These are phyloP conservation scores for Spodoptera picta DNA, from an alignment of 2,888 invertebrate genomes.

Conservation along the genomic window DNA sequence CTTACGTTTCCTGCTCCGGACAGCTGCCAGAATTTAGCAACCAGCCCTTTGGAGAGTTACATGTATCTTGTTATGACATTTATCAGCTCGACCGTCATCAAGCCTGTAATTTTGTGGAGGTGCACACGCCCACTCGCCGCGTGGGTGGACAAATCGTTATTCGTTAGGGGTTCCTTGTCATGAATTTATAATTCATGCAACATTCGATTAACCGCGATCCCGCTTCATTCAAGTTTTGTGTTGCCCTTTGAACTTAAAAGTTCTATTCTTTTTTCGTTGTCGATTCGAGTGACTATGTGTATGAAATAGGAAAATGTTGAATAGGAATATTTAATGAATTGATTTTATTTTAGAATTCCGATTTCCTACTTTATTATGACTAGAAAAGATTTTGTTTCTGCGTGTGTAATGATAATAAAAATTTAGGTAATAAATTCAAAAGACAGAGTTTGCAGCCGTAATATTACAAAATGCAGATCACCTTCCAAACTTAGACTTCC, in stretches of 20 bases:
- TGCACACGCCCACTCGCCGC: conserved; percentile 21
- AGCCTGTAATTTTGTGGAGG: conserved; percentile 32
- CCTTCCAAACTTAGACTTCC: neutral
- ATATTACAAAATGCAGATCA: conserved; percentile 8
- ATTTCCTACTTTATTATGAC: no score
- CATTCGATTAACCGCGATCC: conserved; percentile 9
- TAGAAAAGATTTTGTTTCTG: no score
- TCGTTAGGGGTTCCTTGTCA: conserved; percentile 26
- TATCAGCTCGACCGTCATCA: conserved; percentile 33
- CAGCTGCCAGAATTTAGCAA: conserved; percentile 34
- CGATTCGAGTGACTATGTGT: no score
- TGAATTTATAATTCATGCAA: conserved; percentile 29
- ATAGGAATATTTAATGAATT: no score
- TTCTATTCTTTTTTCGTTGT: neutral
- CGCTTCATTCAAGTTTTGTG: conserved; percentile 9
- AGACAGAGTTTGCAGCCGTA: neutral
- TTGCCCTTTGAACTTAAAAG: conserved; percentile 13
- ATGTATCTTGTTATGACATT: conserved; percentile 39
- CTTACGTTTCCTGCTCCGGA: conserved; percentile 35
- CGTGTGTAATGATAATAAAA: no score
- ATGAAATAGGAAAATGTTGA: no score
- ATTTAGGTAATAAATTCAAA: no score
- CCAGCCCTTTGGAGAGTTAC: conserved; percentile 23
- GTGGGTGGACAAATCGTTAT: conserved; percentile 37
- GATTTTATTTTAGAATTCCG: no score